phyloP scores from a whole-genome alignment of 2,797 vertebrate species.

The Cryptoprocta ferox region DNA sequence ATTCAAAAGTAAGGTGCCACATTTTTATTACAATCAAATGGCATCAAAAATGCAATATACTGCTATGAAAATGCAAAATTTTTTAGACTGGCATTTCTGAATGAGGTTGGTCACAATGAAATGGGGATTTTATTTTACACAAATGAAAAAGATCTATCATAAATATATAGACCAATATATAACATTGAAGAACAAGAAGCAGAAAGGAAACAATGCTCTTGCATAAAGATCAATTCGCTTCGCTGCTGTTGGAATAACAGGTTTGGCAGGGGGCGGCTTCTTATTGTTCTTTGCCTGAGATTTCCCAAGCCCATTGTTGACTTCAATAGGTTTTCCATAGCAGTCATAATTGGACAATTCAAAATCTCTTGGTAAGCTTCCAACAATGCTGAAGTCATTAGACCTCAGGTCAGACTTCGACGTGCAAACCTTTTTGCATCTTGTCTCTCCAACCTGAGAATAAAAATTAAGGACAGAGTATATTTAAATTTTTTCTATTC shows the following conservation, averaged over 20 bases:
- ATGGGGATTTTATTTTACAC: constrained; percentile 80
- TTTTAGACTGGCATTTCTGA: constrained; percentile 83
- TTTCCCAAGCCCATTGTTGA: constrained; percentile 89
- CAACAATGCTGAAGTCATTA: constrained; percentile 99
- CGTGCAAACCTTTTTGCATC: constrained; percentile 99
- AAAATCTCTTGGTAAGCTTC: constrained; percentile 98
- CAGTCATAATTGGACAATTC: constrained; percentile 99
- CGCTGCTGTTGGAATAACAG: constrained; percentile 97
- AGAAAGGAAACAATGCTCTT: constrained; percentile 97
- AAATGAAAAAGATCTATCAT: constrained; percentile 89
- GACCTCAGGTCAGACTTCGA: constrained; percentile 98
- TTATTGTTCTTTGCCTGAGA: constrained; percentile 95
- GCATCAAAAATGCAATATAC: constrained; percentile 88
- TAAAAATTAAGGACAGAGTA: constrained; percentile 71
- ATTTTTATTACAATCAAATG: constrained; percentile 84
- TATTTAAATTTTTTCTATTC: constrained; percentile 54
- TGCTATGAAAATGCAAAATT: constrained; percentile 87
- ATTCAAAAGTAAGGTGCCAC: constrained; percentile 86
- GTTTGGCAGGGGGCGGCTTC: constrained; percentile 96
- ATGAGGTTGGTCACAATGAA: constrained; percentile 77
- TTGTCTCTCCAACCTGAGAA: constrained; percentile 95
- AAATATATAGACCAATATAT: constrained; percentile 99
- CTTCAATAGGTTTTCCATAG: constrained; percentile 97
- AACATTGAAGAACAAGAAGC: constrained; percentile 99
- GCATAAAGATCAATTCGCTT: constrained; percentile 97